Evolutionary conservation across 2,888 invertebrate species (phyloP).

Genomic region (Rotaria magnacalcarata): DNA sequence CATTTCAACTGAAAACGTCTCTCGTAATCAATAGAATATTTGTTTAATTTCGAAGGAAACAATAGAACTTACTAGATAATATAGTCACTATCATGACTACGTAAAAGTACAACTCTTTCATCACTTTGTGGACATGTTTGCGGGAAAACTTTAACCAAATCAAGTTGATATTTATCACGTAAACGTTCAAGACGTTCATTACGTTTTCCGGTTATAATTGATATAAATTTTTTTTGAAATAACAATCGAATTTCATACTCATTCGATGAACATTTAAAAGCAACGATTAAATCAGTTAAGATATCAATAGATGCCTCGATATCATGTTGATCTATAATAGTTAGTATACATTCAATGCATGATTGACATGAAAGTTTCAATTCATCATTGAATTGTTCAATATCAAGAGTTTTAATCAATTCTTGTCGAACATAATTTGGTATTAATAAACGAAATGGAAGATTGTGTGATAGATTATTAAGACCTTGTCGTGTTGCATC

Average conservation of each 20-base stretch:
- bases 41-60: too few species aligned
- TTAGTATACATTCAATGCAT: neutral
- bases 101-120: conserved; percentile 1
- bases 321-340: conserved; percentile 15
- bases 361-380: neutral
- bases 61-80: neutral
- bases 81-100: neutral
- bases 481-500: neutral
- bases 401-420: neutral
- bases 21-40: neutral
- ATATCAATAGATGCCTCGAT: neutral
- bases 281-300: neutral
- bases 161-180: conserved; percentile 15
- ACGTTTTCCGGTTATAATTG: neutral
- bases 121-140: conserved; percentile 7
- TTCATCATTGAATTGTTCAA: neutral
- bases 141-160: conserved; percentile 1
- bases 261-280: neutral
- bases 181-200: neutral
- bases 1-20: too few species aligned
- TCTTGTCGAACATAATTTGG: neutral
- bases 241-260: conserved; percentile 23
- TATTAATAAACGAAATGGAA: conserved; percentile 27
- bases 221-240: neutral
- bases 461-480: neutral